Evolutionary conservation across 2,113 vertebrate genomes (phyloP).

Genomic region (Bostrychus sinensis): DNA sequence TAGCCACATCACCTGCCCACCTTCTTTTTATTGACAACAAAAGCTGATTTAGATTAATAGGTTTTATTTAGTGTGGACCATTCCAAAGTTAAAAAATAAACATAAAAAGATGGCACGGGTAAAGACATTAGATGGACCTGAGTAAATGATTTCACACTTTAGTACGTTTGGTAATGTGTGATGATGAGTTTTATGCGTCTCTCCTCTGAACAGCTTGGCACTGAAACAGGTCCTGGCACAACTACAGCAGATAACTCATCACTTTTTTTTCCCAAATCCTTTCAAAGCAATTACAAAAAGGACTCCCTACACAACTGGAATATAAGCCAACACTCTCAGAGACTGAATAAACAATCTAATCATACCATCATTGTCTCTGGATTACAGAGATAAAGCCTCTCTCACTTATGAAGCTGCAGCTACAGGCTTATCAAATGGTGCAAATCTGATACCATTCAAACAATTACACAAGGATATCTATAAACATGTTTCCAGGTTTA

Average conservation of each 20-base stretch:
- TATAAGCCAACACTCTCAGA: constrained; percentile 18
- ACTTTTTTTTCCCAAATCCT: constrained; percentile 3
- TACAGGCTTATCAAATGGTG: constrained; percentile 14
- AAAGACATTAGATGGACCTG: neutral
- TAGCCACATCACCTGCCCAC: constrained; percentile 19
- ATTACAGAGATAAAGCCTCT: constrained; percentile 53
- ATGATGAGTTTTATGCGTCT: constrained; percentile 1
- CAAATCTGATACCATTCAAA: too few relatives aligned
- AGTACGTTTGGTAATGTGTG: constrained; percentile 8
- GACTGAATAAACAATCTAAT: constrained; percentile 37
- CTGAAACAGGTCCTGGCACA: neutral
- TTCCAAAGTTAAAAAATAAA: neutral
- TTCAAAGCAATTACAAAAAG: constrained; percentile 39
- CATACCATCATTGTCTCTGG: constrained; percentile 17
- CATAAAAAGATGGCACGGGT: neutral
- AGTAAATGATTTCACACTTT: constrained; percentile 1
- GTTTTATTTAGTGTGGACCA: neutral
- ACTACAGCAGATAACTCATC: constrained; percentile 9
- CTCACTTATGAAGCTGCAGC: constrained; percentile 29
- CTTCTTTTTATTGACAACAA: constrained; percentile 9
- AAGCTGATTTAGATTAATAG: neutral
- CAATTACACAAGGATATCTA: too few relatives aligned
- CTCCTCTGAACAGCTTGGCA: constrained; percentile 10
- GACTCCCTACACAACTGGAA: constrained; percentile 9
- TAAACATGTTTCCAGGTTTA: too few relatives aligned